Percentiles rank a stretch among this genome's conserved stretches.
phyloP scores from a whole-genome alignment of 2,113 vertebrate species.

The Pimephales promelas region DNA sequence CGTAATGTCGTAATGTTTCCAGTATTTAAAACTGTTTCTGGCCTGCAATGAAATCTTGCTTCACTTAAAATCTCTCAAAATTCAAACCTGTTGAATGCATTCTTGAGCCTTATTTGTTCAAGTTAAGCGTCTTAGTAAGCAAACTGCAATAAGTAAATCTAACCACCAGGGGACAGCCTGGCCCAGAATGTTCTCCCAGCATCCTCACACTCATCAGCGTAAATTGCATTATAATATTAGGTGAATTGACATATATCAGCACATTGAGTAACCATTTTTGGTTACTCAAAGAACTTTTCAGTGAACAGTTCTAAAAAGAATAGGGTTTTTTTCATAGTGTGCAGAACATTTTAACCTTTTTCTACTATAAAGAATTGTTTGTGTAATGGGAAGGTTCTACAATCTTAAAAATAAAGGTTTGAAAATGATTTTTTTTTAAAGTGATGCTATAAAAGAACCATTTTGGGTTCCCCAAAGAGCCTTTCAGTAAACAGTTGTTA shows the following conservation, averaged over 20 bases:
- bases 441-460: not conserved
- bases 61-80: not conserved
- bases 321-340: not conserved
- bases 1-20: not conserved
- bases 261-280: not conserved
- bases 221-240: not conserved
- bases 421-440: not conserved
- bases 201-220: not conserved
- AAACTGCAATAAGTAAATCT: conserved; percentile 37
- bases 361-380: not conserved
- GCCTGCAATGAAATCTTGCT: not conserved
- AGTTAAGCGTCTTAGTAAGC: not conserved
- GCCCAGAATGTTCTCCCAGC: not conserved
- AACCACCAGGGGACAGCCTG: conserved; percentile 59
- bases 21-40: not conserved
- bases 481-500: not conserved
- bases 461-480: not conserved
- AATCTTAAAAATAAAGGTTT: not conserved
- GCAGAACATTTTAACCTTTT: not conserved
- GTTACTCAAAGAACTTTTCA: not conserved
- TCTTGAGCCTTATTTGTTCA: too few species aligned
- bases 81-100: not conserved
- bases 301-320: not conserved
- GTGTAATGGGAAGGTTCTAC: not conserved
- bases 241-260: not conserved